phyloP scores from a whole-genome alignment of 2,888 invertebrate species.

The Rambutsinella grinnellia region DNA sequence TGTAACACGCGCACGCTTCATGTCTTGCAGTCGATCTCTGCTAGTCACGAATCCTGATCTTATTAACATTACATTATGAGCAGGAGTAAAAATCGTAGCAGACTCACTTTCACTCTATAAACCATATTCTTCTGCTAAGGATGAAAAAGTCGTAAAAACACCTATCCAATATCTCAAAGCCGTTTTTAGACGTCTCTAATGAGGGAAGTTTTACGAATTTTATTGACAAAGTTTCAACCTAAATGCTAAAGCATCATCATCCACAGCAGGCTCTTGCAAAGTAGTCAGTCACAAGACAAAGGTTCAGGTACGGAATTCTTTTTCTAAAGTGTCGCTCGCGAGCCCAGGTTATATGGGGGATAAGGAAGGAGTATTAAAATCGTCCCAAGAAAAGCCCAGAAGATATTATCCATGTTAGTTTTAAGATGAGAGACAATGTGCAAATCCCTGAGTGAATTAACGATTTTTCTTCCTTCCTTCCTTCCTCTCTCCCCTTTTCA shows the following conservation, averaged over 20 bases:
- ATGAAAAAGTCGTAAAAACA: slow-evolving; percentile 50
- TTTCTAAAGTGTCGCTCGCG: slow-evolving; percentile 33
- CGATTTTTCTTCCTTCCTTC: slow-evolving; percentile 26
- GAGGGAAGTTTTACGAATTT: slow-evolving; percentile 53
- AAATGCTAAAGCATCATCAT: slow-evolving; percentile 5
- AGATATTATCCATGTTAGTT: slow-evolving; percentile 14
- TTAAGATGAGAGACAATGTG: slow-evolving; percentile 44
- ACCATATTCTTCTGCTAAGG: slow-evolving; percentile 40
- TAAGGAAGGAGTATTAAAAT: slow-evolving; percentile 7
- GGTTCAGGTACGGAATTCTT: not conserved
- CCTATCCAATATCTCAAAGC: slow-evolving; percentile 55
- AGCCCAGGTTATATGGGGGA: too few relatives aligned
- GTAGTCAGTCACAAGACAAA: not conserved
- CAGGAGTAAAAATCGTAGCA: not conserved
- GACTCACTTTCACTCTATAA: slow-evolving; percentile 9
- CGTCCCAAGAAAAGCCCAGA: slow-evolving; percentile 1
- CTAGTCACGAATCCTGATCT: slow-evolving; percentile 41
- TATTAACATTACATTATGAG: slow-evolving; percentile 39
- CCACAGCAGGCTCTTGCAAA: not conserved
- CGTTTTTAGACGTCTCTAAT: slow-evolving; percentile 48
- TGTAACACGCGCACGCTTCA: slow-evolving; percentile 20
- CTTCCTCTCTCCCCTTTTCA: slow-evolving; percentile 3
- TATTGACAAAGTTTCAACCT: slow-evolving; percentile 48
- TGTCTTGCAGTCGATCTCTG: slow-evolving; percentile 21
- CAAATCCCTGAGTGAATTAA: slow-evolving; percentile 50